These are phyloP conservation scores for Heterodera filipjevi DNA, from an alignment of 2,888 invertebrate species.

Conservation along the genomic window DNA sequence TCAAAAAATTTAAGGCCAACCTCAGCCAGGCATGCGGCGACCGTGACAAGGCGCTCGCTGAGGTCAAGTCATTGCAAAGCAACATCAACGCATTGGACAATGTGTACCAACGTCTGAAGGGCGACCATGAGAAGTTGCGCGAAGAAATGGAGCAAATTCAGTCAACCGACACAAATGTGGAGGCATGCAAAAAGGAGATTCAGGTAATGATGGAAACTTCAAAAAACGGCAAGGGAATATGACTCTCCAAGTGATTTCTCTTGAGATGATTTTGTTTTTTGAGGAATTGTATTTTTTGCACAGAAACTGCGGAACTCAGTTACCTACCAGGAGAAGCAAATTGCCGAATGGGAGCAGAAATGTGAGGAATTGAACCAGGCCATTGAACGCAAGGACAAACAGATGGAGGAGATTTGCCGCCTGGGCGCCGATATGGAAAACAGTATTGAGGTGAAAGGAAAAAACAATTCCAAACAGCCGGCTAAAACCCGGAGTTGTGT, in stretches of 20 bases:
- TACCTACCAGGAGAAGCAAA: slow-evolving; percentile 35
- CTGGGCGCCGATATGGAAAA: slow-evolving; percentile 33
- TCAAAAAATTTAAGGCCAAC: no score
- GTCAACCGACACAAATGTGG: slow-evolving; percentile 30
- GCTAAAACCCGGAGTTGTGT: no score
- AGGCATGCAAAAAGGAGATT: slow-evolving; percentile 37
- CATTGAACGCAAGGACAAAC: slow-evolving; percentile 32
- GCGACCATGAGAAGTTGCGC: slow-evolving; percentile 27
- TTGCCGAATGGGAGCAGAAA: slow-evolving; percentile 32
- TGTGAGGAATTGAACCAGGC: slow-evolving; percentile 28
- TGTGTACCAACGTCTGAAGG: slow-evolving; percentile 27
- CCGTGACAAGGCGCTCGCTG: slow-evolving; percentile 32
- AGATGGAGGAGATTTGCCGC: slow-evolving; percentile 26
- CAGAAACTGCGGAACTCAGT: slow-evolving; percentile 31
- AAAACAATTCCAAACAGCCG: no score
- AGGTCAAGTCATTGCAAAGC: slow-evolving; percentile 28
- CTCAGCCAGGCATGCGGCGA: slow-evolving; percentile 28
- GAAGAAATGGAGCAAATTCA: slow-evolving; percentile 27
- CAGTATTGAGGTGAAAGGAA: slow-evolving; percentile 23
- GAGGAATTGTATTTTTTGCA: no score
- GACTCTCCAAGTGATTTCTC: no score
- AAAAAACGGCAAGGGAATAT: no score
- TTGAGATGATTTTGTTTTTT: no score
- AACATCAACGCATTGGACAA: slow-evolving; percentile 27
- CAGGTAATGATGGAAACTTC: not conserved